phyloP scores from a whole-genome alignment of 2,888 invertebrate genomes.

The Parapristionchus giblindavisi region DNA sequence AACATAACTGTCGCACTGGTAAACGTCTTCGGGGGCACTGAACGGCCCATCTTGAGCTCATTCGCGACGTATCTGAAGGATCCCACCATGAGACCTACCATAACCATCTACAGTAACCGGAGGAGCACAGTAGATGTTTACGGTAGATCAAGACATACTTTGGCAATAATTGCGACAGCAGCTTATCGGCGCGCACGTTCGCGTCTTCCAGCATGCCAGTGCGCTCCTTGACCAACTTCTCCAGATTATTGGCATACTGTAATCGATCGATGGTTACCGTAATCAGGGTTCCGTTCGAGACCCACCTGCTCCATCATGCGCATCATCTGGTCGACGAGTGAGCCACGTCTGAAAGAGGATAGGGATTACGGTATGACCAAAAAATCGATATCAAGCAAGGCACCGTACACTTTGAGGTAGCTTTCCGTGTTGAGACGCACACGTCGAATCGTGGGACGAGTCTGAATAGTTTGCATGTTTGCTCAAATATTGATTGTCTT shows the following conservation, averaged over 20 bases:
- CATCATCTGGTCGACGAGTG: conserved; percentile 68
- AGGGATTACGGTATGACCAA: background rate
- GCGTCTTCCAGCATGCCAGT: conserved; percentile 69
- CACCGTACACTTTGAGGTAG: conserved; percentile 61
- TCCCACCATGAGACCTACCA: background rate
- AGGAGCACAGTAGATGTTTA: too few relatives aligned
- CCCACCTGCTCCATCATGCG: conserved; percentile 55
- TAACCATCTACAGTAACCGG: too few relatives aligned
- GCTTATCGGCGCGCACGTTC: conserved; percentile 64
- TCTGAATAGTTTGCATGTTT: background rate
- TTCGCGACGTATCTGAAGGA: conserved; percentile 60
- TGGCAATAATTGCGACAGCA: conserved; percentile 64
- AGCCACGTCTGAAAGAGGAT: conserved; percentile 47
- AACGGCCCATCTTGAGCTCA: conserved; percentile 64
- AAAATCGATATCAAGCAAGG: background rate
- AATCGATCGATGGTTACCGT: background rate
- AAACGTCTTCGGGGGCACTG: conserved; percentile 64
- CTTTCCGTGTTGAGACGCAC: conserved; percentile 67
- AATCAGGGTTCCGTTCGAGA: background rate
- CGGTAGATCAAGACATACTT: conserved; percentile 39
- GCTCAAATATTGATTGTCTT: too few relatives aligned
- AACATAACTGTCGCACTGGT: conserved; percentile 63
- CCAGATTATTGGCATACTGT: conserved; percentile 68
- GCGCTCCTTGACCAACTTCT: conserved; percentile 65
- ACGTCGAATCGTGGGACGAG: conserved; percentile 63